phyloP scores from a whole-genome alignment of 2,888 invertebrate species.

The Mallateleia sp. region DNA sequence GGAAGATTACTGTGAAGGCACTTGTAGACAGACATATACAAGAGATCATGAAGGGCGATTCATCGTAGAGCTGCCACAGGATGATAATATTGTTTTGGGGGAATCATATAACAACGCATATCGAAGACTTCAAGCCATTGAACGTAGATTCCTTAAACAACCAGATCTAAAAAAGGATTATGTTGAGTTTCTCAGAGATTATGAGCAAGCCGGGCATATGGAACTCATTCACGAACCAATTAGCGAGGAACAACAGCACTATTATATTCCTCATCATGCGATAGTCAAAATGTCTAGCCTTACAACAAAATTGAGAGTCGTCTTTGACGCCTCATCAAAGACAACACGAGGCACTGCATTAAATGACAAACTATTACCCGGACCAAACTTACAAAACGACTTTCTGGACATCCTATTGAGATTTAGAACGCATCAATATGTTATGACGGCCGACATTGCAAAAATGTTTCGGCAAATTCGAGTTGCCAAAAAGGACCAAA shows the following conservation, averaged over 20 bases:
- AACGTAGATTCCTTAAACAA: slow-evolving; percentile 43
- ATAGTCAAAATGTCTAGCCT: slow-evolving; percentile 31
- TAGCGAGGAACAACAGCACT: neutral
- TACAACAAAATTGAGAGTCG: slow-evolving; percentile 51
- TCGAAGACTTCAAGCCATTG: slow-evolving; percentile 47
- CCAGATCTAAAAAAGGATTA: slow-evolving; percentile 44
- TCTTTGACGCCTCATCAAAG: slow-evolving; percentile 42
- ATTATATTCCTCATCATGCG: slow-evolving; percentile 81
- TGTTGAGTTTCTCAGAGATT: slow-evolving; percentile 58
- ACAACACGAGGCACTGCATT: slow-evolving; percentile 56
- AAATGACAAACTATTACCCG: slow-evolving; percentile 53
- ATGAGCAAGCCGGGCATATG: slow-evolving; percentile 57
- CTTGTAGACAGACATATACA: too few species aligned
- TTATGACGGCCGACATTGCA: slow-evolving; percentile 61
- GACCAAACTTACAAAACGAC: slow-evolving; percentile 40
- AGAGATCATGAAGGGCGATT: too few species aligned
- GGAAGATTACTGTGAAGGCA: too few species aligned
- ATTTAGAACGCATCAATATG: slow-evolving; percentile 36
- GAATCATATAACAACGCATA: slow-evolving; percentile 46
- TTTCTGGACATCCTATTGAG: slow-evolving; percentile 29
- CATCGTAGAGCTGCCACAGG: too few species aligned
- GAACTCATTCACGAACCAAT: too few species aligned
- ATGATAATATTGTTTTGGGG: slow-evolving; percentile 36
- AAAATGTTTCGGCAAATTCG: slow-evolving; percentile 15
- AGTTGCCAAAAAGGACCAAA: neutral